Evolutionary conservation across 2,888 invertebrate genomes (phyloP), one percentile per base, ranked within the genome.

Genomic region (Parasteatoda lunata): DNA sequence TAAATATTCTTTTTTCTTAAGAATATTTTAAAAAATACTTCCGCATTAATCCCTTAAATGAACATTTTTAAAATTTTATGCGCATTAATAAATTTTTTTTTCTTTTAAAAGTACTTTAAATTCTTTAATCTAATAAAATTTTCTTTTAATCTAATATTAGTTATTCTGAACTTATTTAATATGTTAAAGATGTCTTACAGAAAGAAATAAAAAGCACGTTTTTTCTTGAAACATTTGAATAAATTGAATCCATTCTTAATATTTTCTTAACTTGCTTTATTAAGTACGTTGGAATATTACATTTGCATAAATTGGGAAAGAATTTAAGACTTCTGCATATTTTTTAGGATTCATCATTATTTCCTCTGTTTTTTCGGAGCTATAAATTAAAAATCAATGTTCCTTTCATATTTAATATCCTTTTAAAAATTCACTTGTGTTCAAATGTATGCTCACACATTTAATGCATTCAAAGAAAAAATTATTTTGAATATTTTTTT

Each of bases 251-350:
- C 68, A 13, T 4, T 51, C 30, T 68, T 30, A 49, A 30, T 45
- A 13, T 68, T 68, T 77, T 77, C 68, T 54, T 73, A 47, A 5
- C 59, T 45, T 11, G 69, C 45, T 69, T 30, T 45, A 30, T 11
- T 30, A 69, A 69, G 45, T 47, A 69, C 69, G 45, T 69, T 69
- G 45, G 30, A 69, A 69, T 30, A 11, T 49, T 64, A 45, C 52
- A 79, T 79, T 71, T 79, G 70, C 79, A 79, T 79, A 79, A 30
- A 79, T 71, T 71, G 51, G 70, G 45, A 68, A 68, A 66, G 66
- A 66, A 68, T 77, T 68, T 77, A 66, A 77, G 66, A 68, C 52
- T 48, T 65, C 13, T 9, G 45, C 52, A 73, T 54, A 45, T 48
- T 15, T 54, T 75, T 64, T 47, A n/a, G 30, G 47, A 8, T 13